Conservation (phyloP, 1,140 invertebrate species). For the Drosophila pallidifrons region DNA sequence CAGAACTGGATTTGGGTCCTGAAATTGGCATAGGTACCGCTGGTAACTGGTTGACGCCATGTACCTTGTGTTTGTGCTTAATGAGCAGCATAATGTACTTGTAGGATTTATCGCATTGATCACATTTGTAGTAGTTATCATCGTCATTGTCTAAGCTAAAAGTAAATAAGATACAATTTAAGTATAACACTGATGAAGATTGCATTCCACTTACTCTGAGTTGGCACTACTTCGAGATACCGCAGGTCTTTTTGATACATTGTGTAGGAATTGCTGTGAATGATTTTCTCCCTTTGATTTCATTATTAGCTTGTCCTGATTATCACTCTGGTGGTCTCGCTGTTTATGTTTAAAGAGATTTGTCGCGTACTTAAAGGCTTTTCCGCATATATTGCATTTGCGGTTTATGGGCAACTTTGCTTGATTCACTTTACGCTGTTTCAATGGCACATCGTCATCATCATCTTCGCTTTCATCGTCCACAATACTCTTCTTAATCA, state of each 20-base stretch:
- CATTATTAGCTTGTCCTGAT: neutral
- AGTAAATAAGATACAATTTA: neutral
- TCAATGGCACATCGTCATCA: slow-evolving; percentile 60
- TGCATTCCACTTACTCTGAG: slow-evolving; percentile 25
- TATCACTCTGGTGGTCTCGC: slow-evolving; percentile 40
- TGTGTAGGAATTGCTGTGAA: neutral
- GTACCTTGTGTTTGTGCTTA: slow-evolving; percentile 58
- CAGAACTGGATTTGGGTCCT: slow-evolving; percentile 18
- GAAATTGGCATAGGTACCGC: slow-evolving; percentile 24
- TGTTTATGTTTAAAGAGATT: slow-evolving; percentile 66
- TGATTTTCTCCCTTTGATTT: neutral
- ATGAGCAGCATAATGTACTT: slow-evolving; percentile 65
- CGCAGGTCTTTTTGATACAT: slow-evolving; percentile 10
- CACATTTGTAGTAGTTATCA: slow-evolving; percentile 73
- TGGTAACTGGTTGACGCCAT: slow-evolving; percentile 38
- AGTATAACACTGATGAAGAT: neutral
- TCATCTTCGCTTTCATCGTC: slow-evolving; percentile 29
- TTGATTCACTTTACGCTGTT: slow-evolving; percentile 35
- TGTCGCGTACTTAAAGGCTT: slow-evolving; percentile 58
- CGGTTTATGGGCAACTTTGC: slow-evolving; percentile 21
- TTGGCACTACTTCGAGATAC: neutral
- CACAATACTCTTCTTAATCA: slow-evolving; percentile 42
- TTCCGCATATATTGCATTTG: slow-evolving; percentile 56
- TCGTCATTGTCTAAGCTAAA: slow-evolving; percentile 22
- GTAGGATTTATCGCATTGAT: slow-evolving; percentile 67